These are phyloP conservation scores for Erinaceus europaeus DNA, from an alignment of 2,113 vertebrate genomes.

Conservation along the genomic window DNA sequence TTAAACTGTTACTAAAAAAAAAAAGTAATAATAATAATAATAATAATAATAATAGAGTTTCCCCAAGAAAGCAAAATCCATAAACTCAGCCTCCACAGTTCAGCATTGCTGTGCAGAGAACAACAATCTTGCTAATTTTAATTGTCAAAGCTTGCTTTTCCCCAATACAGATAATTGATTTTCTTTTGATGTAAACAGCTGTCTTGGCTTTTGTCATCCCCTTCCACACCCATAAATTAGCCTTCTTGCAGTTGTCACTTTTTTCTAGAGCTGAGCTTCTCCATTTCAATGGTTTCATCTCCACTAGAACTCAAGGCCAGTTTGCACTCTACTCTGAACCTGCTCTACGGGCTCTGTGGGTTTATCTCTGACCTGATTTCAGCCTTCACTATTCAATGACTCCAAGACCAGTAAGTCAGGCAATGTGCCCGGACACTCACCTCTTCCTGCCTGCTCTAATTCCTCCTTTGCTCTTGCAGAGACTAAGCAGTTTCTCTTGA, in stretches of 20 bases:
- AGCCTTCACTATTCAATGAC: neutral
- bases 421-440: no score
- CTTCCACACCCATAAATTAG: slow-evolving; percentile 18
- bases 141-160: slow-evolving; percentile 42
- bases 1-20: slow-evolving; percentile 44
- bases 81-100: slow-evolving; percentile 25
- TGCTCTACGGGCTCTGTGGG: neutral
- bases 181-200: slow-evolving; percentile 44
- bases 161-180: slow-evolving; percentile 9
- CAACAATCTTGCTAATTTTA: slow-evolving; percentile 48
- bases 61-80: slow-evolving; percentile 46
- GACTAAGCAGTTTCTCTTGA: neutral
- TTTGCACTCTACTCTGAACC: neutral
- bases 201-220: slow-evolving; percentile 45
- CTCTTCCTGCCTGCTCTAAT: neutral
- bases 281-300: neutral
- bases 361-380: neutral
- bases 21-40: no score
- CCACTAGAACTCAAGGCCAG: neutral
- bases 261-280: neutral
- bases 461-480: neutral
- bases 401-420: neutral
- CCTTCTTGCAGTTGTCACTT: slow-evolving; percentile 44
- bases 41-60: no score
- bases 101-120: neutral